Conservation (phyloP, 2,797 vertebrate species). For the Garrulus glandarius region DNA sequence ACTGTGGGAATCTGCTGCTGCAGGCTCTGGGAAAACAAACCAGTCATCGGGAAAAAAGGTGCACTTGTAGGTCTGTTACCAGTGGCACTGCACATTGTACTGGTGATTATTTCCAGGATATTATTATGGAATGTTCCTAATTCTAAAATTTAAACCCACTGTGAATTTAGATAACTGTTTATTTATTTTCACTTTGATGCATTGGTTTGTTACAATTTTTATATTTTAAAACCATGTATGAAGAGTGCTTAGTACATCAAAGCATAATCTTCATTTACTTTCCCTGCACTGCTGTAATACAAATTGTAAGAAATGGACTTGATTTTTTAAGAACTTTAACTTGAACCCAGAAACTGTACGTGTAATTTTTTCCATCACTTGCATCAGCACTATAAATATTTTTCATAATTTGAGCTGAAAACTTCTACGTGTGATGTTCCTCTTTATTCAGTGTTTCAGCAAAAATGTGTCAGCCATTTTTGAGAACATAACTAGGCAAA, state of each 20-base stretch:
- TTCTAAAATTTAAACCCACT: background rate
- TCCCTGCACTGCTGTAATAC: background rate
- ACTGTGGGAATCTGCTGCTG: background rate
- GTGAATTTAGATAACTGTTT: background rate
- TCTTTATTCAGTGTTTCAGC: background rate
- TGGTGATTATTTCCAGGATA: accelerated
- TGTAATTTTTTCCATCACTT: background rate
- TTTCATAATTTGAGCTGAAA: background rate
- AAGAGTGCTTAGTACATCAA: background rate
- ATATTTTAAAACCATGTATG: background rate
- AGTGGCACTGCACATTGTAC: accelerated
- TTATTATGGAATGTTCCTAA: background rate
- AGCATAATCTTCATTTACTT: background rate
- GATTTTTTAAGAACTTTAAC: background rate
- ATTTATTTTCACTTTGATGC: background rate
- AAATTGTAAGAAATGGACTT: background rate
- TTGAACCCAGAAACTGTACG: background rate
- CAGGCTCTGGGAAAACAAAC: background rate
- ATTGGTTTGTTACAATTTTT: background rate
- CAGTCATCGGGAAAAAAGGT: background rate
- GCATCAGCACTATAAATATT: background rate
- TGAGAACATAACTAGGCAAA: background rate
- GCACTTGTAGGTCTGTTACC: background rate
- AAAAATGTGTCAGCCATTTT: background rate
- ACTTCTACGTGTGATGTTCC: background rate